Evolutionary conservation across 2,888 invertebrate genomes (phyloP).

Genomic region (Agrochola macilenta): DNA sequence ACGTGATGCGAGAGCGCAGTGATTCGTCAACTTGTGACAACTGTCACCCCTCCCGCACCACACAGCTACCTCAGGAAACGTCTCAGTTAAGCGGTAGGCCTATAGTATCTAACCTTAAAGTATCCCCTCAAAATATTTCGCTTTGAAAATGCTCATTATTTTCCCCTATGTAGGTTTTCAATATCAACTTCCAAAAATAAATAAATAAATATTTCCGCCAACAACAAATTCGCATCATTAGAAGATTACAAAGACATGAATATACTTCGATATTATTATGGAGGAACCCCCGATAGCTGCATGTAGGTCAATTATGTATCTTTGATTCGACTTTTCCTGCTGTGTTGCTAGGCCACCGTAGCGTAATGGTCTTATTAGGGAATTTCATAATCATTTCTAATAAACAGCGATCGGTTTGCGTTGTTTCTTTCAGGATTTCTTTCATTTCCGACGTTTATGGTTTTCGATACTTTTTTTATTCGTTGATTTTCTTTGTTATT

Average conservation of each 20-base stretch:
- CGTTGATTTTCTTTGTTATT: constrained; percentile 20
- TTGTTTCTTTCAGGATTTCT: constrained; percentile 14
- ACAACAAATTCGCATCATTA: constrained; percentile 30
- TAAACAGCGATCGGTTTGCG: constrained; percentile 25
- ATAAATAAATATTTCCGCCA: not conserved
- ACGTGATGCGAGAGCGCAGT: no score
- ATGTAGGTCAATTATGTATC: constrained; percentile 55
- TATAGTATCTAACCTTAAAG: not conserved
- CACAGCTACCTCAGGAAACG: no score
- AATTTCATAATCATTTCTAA: constrained; percentile 46
- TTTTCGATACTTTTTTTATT: not conserved
- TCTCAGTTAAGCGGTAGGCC: no score
- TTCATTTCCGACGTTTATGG: not conserved
- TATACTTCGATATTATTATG: constrained; percentile 28
- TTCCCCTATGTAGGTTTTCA: not conserved
- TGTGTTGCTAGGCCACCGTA: constrained; percentile 35
- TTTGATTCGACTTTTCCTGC: constrained; percentile 53
- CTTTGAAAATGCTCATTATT: not conserved
- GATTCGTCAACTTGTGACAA: no score
- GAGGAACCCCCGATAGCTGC: constrained; percentile 5
- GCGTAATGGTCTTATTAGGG: constrained; percentile 44
- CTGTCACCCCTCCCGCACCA: no score
- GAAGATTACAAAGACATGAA: constrained; percentile 24
- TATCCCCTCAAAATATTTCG: not conserved
- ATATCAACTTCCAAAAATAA: not conserved